These are phyloP conservation scores for Fulica atra DNA, from an alignment of 2,113 vertebrate species.

Conservation along the genomic window DNA sequence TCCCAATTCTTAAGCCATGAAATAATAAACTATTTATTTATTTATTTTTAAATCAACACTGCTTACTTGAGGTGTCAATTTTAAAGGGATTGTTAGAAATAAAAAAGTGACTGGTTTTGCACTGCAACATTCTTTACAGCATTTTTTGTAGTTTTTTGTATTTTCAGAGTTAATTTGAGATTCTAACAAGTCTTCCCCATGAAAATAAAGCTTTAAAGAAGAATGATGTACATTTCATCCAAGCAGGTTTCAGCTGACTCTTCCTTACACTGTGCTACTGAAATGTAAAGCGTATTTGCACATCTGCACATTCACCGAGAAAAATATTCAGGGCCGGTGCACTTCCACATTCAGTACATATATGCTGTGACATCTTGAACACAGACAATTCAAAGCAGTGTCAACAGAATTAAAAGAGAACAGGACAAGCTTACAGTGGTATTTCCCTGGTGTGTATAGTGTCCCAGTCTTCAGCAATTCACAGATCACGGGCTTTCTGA, in stretches of 20 bases:
- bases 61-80: background rate
- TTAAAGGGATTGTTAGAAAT: background rate
- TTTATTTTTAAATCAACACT: background rate
- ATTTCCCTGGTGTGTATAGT: background rate
- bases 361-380: background rate
- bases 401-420: background rate
- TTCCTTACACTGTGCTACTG: background rate
- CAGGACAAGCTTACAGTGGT: background rate
- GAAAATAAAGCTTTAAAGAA: background rate
- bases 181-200: background rate
- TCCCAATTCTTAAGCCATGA: background rate
- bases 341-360: background rate
- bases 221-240: background rate
- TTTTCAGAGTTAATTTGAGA: background rate
- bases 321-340: background rate
- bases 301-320: background rate
- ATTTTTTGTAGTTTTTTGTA: background rate
- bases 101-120: background rate
- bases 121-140: background rate
- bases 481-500: background rate
- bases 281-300: slow-evolving; percentile 1
- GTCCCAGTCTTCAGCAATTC: background rate
- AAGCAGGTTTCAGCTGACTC: background rate
- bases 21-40: background rate
- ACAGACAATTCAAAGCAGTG: background rate